Evolutionary conservation across 1,140 invertebrate species (phyloP).

Genomic region (Argopecten irradians): DNA sequence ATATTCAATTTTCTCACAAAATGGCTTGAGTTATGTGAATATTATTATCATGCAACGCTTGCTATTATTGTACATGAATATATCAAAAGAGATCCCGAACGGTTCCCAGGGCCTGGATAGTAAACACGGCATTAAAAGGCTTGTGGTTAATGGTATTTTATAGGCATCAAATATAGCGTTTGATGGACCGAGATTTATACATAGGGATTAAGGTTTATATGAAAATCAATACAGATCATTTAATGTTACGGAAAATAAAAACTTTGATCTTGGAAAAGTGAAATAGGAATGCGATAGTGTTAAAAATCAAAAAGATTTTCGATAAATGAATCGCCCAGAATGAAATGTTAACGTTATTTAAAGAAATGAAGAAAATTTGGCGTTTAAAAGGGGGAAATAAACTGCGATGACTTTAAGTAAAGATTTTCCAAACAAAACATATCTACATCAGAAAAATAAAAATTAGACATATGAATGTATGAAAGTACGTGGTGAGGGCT

Average conservation of each 20-base stretch:
- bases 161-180: neutral
- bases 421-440: too few relatives aligned
- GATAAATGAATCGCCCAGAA: too few relatives aligned
- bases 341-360: too few relatives aligned
- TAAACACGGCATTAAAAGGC: neutral
- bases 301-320: too few relatives aligned
- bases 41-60: neutral
- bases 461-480: too few relatives aligned
- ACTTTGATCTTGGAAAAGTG: neutral
- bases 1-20: constrained; percentile 4
- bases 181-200: neutral
- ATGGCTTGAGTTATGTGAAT: neutral
- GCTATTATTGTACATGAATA: neutral
- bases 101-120: neutral
- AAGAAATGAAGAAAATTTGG: too few relatives aligned
- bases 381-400: too few relatives aligned
- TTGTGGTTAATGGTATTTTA: neutral
- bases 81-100: neutral
- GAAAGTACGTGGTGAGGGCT: too few relatives aligned
- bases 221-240: neutral
- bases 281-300: too few relatives aligned
- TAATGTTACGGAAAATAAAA: neutral
- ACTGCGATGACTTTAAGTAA: too few relatives aligned
- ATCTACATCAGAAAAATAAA: too few relatives aligned
- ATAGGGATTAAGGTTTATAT: neutral